Evolutionary conservation across 2,113 vertebrate genomes (phyloP).

Genomic region (Hyperoodon ampullatus): DNA sequence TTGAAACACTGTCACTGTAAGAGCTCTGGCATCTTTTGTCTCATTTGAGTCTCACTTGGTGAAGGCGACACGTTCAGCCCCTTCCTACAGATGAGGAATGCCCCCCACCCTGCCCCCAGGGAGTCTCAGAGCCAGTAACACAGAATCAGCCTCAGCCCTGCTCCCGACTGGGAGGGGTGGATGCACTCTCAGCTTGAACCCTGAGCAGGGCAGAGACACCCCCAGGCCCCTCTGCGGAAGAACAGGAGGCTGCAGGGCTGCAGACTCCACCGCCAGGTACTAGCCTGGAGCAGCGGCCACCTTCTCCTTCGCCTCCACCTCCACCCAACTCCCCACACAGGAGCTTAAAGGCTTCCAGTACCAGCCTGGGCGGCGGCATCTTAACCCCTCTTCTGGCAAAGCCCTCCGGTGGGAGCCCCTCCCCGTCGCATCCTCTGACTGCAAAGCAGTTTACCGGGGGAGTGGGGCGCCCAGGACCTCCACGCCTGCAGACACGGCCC

Average conservation of each 20-base stretch:
- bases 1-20: fast-evolving
- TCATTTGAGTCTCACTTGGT: fast-evolving
- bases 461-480: neutral
- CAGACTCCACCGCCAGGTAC: fast-evolving
- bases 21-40: neutral
- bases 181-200: neutral
- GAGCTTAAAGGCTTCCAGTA: neutral
- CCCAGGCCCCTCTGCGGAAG: no score
- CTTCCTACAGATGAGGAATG: neutral
- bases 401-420: neutral
- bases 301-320: neutral
- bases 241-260: neutral
- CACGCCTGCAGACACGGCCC: neutral
- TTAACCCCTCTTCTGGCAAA: neutral
- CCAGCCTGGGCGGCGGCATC: neutral
- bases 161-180: neutral
- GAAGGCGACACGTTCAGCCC: neutral
- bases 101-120: neutral
- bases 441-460: neutral
- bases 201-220: neutral
- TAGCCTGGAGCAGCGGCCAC: fast-evolving
- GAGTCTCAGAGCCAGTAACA: neutral
- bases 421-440: neutral
- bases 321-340: neutral
- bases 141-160: neutral